Base-by-base conservation (phyloP, 2,888 invertebrate species). In the Lymantria monacha region DNA sequence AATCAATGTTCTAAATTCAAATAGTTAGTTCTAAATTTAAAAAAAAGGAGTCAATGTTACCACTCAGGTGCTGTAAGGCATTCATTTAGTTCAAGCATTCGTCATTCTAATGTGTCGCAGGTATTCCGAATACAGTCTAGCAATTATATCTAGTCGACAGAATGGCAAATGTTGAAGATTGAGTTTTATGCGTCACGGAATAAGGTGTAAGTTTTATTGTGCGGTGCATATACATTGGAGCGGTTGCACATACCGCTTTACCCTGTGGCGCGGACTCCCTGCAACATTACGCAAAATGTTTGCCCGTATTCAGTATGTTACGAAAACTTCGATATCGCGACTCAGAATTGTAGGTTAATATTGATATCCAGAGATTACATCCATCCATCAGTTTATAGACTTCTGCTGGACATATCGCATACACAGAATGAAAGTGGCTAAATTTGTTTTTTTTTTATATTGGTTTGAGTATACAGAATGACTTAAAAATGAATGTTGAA, bases 111-210 rank as follows among this genome's bases (percentile, higher is more conserved):
- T 69, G 70, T 61, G 83, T 82, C 83, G 69, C 71, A 66, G 81
- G 79, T 81, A 81, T 81, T 59, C 76, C 74, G 69, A 77, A 79
- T 83, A 83, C 83, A 79, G 76, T 83, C 87, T 85, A 85, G 85
- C 83, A 74, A 82, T 81, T 83, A 73, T 73, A 74, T 85, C 84
- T 85, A 86, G 84, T 82, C 77, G 81, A 85, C 85, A 84, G 87
- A 86, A 86, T 87, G 85, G 87, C 85, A 87, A 87, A 87, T 79
- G 73, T 86, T 87, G 86, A 87, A 86, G 78, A 76, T 67, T 66
- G 61, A 64, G 61, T 66, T 67, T 68, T 72, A 66, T 68, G 62
- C 63, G 66, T 69, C 70, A 63, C 66, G 72, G 63, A 66, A 66
- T 74, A 69, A 65, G 68, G 69, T 75, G 70, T 69, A 73, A 72